phyloP scores from a whole-genome alignment of 2,797 vertebrate genomes.

The Galaxias olidus region DNA sequence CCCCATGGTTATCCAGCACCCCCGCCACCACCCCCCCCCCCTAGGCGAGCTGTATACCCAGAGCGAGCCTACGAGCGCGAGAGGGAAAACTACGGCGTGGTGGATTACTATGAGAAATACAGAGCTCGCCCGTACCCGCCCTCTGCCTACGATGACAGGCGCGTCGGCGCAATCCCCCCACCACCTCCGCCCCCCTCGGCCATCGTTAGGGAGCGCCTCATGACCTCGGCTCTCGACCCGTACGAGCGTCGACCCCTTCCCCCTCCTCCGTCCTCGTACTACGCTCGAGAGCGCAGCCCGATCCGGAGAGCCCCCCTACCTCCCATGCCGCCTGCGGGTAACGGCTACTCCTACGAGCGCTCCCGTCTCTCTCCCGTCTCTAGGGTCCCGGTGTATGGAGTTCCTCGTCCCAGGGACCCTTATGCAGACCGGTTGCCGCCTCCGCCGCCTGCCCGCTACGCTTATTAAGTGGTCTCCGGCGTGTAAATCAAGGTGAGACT shows the following conservation, averaged over 20 bases:
- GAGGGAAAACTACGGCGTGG: slow-evolving; percentile 70
- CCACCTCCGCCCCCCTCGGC: slow-evolving; percentile 78
- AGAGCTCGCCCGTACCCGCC: slow-evolving; percentile 74
- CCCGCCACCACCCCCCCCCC: slow-evolving; percentile 61
- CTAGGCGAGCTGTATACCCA: slow-evolving; percentile 49
- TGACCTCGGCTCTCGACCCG: slow-evolving; percentile 78
- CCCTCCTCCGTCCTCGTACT: slow-evolving; percentile 82
- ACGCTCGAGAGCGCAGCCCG: slow-evolving; percentile 89
- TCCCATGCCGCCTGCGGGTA: slow-evolving; percentile 74
- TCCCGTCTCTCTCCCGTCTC: slow-evolving; percentile 86
- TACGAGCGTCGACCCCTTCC: slow-evolving; percentile 88
- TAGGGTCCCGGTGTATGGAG: slow-evolving; percentile 84
- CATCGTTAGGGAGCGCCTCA: slow-evolving; percentile 82
- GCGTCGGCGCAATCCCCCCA: slow-evolving; percentile 65
- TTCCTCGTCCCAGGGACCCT: slow-evolving; percentile 86
- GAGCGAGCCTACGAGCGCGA: slow-evolving; percentile 54
- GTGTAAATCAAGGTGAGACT: slow-evolving; percentile 77
- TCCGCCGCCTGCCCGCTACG: slow-evolving; percentile 76
- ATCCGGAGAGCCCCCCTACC: slow-evolving; percentile 79
- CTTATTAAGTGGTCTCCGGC: slow-evolving; percentile 72
- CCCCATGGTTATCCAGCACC: slow-evolving; percentile 72
- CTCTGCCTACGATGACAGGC: slow-evolving; percentile 70
- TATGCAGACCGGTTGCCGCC: slow-evolving; percentile 82
- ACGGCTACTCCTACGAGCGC: slow-evolving; percentile 90
- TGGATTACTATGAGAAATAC: slow-evolving; percentile 83